These are phyloP conservation scores for Anthoscopus minutus DNA, from an alignment of 2,113 vertebrate species.

Conservation along the genomic window DNA sequence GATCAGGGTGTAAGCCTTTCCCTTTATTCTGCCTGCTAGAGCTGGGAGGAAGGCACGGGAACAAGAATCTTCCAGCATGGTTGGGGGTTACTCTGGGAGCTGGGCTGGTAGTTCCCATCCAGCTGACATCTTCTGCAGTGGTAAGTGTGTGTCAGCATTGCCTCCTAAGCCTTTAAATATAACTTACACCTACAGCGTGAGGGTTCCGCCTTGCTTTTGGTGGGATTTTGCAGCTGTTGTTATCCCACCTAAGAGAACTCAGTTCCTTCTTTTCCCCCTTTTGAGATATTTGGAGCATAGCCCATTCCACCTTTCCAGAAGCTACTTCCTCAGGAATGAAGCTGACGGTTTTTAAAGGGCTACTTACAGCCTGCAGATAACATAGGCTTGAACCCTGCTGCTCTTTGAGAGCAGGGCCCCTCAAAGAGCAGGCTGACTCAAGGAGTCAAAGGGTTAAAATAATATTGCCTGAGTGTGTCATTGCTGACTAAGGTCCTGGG, in stretches of 20 bases:
- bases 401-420: background rate
- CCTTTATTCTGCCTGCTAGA: background rate
- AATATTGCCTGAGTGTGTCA: conserved; percentile 1
- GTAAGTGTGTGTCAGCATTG: background rate
- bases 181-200: background rate
- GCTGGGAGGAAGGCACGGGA: accelerated
- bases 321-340: background rate
- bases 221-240: background rate
- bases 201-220: background rate
- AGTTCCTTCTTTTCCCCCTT: background rate
- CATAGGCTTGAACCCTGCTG: background rate
- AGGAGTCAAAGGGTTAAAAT: conserved; percentile 43
- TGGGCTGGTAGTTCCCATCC: background rate
- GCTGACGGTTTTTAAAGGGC: background rate
- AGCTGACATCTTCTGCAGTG: background rate
- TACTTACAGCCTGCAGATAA: background rate
- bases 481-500: conserved; percentile 9
- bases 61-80: background rate
- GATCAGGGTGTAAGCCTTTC: background rate
- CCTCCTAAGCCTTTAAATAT: background rate
- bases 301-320: background rate
- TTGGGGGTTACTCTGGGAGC: background rate
- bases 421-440: background rate
- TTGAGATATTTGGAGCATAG: background rate
- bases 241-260: background rate